phyloP scores from a whole-genome alignment of 1,140 invertebrate species.

The Orchestia grillus region DNA sequence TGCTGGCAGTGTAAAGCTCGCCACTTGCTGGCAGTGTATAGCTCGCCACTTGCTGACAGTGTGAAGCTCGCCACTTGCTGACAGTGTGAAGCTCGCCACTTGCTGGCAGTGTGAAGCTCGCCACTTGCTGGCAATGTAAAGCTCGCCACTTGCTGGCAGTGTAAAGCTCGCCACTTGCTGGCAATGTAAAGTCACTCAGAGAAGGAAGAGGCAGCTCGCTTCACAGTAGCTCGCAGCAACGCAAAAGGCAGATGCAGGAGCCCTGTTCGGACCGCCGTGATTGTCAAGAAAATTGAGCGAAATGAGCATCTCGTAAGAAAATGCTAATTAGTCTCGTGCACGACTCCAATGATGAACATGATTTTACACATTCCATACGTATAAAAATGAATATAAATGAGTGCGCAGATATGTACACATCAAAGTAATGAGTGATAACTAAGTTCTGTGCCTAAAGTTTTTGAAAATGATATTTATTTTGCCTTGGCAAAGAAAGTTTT shows the following conservation, averaged over 20 bases:
- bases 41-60: too few species aligned
- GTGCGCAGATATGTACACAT: background rate
- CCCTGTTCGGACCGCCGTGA: background rate
- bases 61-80: too few species aligned
- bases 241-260: background rate
- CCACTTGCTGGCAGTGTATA: too few species aligned
- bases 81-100: too few species aligned
- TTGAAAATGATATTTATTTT: background rate
- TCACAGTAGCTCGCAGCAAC: too few species aligned
- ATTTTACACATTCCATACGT: background rate
- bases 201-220: too few species aligned
- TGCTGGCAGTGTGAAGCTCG: too few species aligned
- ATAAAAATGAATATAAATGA: background rate
- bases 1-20: too few species aligned
- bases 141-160: too few species aligned
- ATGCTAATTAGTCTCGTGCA: background rate
- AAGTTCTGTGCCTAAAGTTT: background rate
- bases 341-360: background rate
- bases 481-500: background rate
- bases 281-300: constrained; percentile 1
- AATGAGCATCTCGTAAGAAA: background rate
- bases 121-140: too few species aligned
- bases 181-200: too few species aligned
- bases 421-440: background rate
- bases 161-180: too few species aligned